These are phyloP conservation scores for Mycetomoellerius zeteki DNA, from an alignment of 1,140 invertebrate species.

Conservation along the genomic window DNA sequence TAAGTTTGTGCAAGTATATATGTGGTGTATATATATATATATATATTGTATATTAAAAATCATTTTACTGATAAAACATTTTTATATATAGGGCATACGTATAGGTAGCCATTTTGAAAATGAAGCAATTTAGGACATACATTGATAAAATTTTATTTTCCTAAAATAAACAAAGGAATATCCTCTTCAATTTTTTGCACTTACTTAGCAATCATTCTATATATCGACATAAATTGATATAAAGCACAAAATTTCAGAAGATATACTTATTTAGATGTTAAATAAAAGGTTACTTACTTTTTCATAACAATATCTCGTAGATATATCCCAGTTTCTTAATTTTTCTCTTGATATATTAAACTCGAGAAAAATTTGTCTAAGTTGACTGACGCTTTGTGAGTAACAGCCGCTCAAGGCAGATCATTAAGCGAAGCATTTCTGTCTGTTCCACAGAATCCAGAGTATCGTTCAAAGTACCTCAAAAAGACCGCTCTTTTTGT, in stretches of 20 bases:
- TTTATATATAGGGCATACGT: no score
- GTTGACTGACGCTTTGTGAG: background rate
- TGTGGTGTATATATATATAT: no score
- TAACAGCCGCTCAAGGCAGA: background rate
- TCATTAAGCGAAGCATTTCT: background rate
- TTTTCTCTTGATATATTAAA: background rate
- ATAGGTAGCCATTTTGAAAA: no score
- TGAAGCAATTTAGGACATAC: no score
- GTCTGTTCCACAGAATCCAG: conserved; percentile 21
- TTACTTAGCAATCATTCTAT: background rate
- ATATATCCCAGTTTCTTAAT: background rate
- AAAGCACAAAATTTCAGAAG: background rate
- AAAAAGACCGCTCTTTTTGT: conserved; percentile 67
- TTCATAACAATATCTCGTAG: background rate
- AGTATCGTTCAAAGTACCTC: conserved; percentile 3
- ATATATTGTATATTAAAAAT: no score
- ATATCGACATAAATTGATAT: background rate
- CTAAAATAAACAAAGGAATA: no score
- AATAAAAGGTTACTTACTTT: background rate
- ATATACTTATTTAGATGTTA: no score
- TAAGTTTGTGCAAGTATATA: no score
- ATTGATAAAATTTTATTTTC: no score
- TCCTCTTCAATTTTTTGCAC: no score
- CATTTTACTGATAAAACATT: no score
- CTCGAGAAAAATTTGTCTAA: background rate